Evolutionary conservation across 2,888 invertebrate species (phyloP).

Genomic region (Gandaritis pyraliata): DNA sequence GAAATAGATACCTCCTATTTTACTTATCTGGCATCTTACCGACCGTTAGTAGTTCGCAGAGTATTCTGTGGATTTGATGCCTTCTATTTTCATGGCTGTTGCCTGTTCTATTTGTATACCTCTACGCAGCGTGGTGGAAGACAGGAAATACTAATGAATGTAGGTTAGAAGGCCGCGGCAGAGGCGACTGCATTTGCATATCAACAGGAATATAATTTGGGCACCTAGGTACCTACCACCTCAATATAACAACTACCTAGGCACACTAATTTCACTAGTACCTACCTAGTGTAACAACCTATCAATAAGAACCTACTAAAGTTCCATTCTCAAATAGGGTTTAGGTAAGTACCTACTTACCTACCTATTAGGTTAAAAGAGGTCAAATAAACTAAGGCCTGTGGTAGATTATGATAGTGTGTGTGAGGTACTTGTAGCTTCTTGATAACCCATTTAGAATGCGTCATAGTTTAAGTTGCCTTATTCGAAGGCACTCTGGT

Average conservation of each 20-base stretch:
- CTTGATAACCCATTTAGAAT: conserved; percentile 7
- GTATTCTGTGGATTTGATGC: conserved; percentile 8
- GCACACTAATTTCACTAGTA: neutral
- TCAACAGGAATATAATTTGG: conserved; percentile 23
- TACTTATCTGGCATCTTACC: neutral
- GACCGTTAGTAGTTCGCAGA: conserved; percentile 1
- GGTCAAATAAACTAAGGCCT: no score
- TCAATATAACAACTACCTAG: conserved; percentile 11
- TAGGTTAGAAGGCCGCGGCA: conserved; percentile 42
- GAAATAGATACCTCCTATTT: no score
- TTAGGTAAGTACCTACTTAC: no score
- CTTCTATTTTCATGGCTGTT: conserved; percentile 21
- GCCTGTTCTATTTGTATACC: conserved; percentile 26
- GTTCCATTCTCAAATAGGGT: no score
- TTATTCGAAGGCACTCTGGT: no score
- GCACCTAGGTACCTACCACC: neutral
- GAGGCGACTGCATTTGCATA: conserved; percentile 39
- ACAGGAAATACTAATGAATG: conserved; percentile 41
- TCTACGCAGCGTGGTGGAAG: conserved; percentile 18
- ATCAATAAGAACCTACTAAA: no score
- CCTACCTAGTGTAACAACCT: no score
- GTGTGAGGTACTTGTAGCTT: no score
- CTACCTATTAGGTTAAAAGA: no score
- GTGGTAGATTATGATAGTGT: no score
- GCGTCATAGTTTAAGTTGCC: conserved; percentile 5